Evolutionary conservation across 2,113 vertebrate species (phyloP).

Genomic region (Ophiodon elongatus): DNA sequence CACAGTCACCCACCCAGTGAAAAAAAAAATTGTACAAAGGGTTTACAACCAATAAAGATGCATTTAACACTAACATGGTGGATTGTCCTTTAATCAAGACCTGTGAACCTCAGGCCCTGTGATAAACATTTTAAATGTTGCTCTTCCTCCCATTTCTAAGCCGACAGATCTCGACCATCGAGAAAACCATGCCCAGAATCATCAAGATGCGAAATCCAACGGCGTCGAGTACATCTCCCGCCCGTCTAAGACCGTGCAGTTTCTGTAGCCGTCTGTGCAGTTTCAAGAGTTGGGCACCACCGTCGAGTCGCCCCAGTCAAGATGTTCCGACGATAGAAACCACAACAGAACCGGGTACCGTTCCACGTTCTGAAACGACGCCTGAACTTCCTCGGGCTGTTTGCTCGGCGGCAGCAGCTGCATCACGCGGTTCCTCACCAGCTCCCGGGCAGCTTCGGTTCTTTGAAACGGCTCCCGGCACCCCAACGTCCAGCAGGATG

Average conservation of each 20-base stretch:
- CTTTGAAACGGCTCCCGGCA: conserved; percentile 10
- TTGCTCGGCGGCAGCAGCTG: conserved; percentile 3
- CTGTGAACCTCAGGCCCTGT: neutral
- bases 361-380: conserved; percentile 22
- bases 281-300: conserved; percentile 20
- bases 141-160: fast-evolving
- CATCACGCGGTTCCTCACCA: conserved; percentile 18
- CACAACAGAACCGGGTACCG: neutral
- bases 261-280: conserved; percentile 13
- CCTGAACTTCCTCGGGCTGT: neutral
- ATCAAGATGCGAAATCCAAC: neutral
- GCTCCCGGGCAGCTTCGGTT: conserved; percentile 14
- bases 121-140: neutral
- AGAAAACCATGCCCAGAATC: conserved; percentile 25
- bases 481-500: conserved; percentile 11
- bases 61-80: neutral
- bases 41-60: neutral
- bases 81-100: neutral
- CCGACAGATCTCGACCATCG: neutral
- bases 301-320: conserved; percentile 18
- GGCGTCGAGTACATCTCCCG: neutral
- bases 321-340: conserved; percentile 26
- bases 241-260: neutral
- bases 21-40: too few relatives aligned
- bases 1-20: too few relatives aligned